Base-by-base conservation (phyloP, 2,888 invertebrate species). In the Limnephilus marmoratus region DNA sequence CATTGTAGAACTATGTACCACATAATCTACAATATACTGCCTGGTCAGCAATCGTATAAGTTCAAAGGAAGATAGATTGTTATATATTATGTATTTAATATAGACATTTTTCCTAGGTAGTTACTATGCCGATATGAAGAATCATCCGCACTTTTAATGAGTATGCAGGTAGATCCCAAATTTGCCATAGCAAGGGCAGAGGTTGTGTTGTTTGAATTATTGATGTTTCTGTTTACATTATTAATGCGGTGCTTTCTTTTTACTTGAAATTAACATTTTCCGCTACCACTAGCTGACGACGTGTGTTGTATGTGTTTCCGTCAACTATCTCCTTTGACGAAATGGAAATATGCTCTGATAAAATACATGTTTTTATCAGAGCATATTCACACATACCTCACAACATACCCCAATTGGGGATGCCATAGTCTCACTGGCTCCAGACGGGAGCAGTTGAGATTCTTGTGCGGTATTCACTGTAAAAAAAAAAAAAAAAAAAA, bases 101-200 rank as follows among this genome's bases (percentile, higher is more conserved):
- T 9, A 68, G 31, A 31, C 37, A 88, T 91, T 85, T 37, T 91
- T 68, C 81, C 82, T 93, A 93, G 93, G 93, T 88, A 88, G 92
- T 87, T 93, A 90, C 92, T 90, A 93, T 93, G 93, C 93, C 92
- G 92, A 92, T 91, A 81, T 93, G 92, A 91, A 81, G 91, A 82
- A 91, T 87, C 81, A 83, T 49, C 91, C 29, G 13, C 81, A 87
- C 37, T 89, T 83, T 82, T 90, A 90, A 90, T 90, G 45, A 81
- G 29, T 45, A 81, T 81, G 34, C 83, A 90, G 90, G 90, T 90
- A 90, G 83, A 83, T 18, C 31, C 31, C 29, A 88, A 31, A 88
- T 45, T 86, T 9, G 88, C 88, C 18, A 68, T 68, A 87, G 18
- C 88, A 53, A 80, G 29, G 41, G 34, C 82, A 82, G 29, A 68